Percentiles rank a stretch among this genome's conserved stretches.
These are phyloP conservation scores for Dicranocentrus wangi DNA, from an alignment of 2,888 invertebrate genomes.

Conservation along the genomic window DNA sequence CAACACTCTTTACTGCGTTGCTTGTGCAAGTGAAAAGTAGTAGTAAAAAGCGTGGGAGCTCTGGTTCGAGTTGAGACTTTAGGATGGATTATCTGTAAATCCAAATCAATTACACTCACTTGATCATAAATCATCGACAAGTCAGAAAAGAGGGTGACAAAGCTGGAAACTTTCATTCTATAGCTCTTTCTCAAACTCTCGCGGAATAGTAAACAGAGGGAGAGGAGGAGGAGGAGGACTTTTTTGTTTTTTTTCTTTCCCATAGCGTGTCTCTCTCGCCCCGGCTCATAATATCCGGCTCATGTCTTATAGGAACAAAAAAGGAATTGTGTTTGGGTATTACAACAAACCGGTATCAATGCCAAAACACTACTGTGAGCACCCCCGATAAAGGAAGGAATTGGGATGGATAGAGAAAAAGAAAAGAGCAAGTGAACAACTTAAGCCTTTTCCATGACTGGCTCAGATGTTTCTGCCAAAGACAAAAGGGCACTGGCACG, in stretches of 20 bases:
- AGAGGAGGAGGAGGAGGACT: constrained; percentile 6
- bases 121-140: constrained; percentile 73
- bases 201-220: constrained; percentile 68
- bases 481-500: constrained; percentile 52
- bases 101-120: constrained; percentile 73
- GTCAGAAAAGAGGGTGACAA: constrained; percentile 71
- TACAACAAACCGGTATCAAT: constrained; percentile 3
- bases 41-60: background rate
- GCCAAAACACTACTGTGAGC: constrained; percentile 10
- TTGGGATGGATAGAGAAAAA: constrained; percentile 7
- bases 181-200: constrained; percentile 53
- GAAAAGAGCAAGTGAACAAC: constrained; percentile 39
- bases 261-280: too few relatives aligned
- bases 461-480: constrained; percentile 60
- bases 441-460: constrained; percentile 41
- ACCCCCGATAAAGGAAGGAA: constrained; percentile 4
- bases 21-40: too few relatives aligned
- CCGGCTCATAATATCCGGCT: too few relatives aligned
- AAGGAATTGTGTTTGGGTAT: too few relatives aligned
- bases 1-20: too few relatives aligned
- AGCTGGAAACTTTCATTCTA: constrained; percentile 67
- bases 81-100: constrained; percentile 72
- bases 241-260: background rate
- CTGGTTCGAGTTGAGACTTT: constrained; percentile 52
- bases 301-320: too few relatives aligned